Evolutionary conservation across 2,888 invertebrate species (phyloP), one percentile per base, ranked within the genome.

Genomic region (Agrochola litura): DNA sequence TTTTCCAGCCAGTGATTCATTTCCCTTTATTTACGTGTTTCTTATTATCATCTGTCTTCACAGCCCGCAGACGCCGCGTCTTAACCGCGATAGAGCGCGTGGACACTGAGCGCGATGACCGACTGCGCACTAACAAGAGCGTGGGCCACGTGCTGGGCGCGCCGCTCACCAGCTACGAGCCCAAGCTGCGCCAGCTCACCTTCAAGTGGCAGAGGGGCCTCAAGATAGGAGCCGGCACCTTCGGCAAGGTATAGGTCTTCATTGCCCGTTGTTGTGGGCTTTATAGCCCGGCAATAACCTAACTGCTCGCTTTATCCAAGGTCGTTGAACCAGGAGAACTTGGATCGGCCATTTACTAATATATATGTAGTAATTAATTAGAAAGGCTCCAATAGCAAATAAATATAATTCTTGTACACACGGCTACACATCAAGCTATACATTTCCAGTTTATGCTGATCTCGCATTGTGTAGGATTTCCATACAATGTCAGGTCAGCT

Each of bases 151-250:
- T 94, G 68, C 91, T 94, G 73, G 92, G 89, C 25, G 91, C 93
- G 3, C 88, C 93, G 61, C 71, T 61, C 54, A 96, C 88, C 89
- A 97, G 97, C 92, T 97, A 98, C 91, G 98, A 98, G 86, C 98
- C 99, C 76, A 97, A 98, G 85, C 97, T 98, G 16, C 95, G 98
- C 52, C 98, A 98, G 91, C 98, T 99, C 64, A 98, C 98, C 84
- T 99, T 99, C 95, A 98, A 98, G 77, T 99, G 99, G 99, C 99
- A 99, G 96, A 97, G 99, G 22, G 99, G 99, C 6, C 98, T 99
- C 81, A 99, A 99, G 94, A 97, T 97, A 77, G 99, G 99, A 0
- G 98, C 99, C 88, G 99, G 99, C 16, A 97, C 98, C 83, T 99
- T 99, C 93, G 99, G 99, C 6, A 99, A 99, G 97, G 96, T 58